Percentiles rank a stretch among this genome's conserved stretches.
These are phyloP conservation scores for Ophion ellenae DNA, from an alignment of 2,888 invertebrate species.

Conservation along the genomic window DNA sequence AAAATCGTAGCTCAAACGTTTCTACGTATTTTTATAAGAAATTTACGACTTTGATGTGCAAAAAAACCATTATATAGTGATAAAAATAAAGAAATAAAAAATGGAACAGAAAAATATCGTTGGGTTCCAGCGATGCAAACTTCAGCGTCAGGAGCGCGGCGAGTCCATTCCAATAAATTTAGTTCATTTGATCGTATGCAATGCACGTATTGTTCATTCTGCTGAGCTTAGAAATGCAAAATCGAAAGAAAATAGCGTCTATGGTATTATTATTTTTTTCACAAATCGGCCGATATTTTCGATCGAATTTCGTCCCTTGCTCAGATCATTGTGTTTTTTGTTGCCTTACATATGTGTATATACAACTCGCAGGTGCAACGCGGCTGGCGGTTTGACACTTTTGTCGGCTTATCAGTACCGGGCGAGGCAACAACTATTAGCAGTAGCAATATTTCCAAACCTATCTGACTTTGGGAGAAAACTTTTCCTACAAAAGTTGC, in stretches of 20 bases:
- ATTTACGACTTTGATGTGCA: too few relatives aligned
- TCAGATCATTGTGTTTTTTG: not conserved
- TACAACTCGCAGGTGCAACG: not conserved
- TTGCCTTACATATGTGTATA: not conserved
- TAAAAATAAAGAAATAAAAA: too few relatives aligned
- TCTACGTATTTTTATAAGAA: too few relatives aligned
- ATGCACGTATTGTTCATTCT: not conserved
- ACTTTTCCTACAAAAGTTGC: too few relatives aligned
- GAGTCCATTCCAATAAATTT: not conserved
- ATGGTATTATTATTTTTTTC: not conserved
- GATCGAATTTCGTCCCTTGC: not conserved
- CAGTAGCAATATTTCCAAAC: too few relatives aligned
- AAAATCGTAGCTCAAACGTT: too few relatives aligned
- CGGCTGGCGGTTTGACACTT: not conserved
- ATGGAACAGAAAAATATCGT: too few relatives aligned
- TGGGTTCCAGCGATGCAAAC: too few relatives aligned
- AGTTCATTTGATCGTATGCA: not conserved
- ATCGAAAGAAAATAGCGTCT: not conserved
- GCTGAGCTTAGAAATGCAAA: not conserved
- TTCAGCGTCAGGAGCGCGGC: not conserved
- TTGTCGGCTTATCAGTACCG: not conserved
- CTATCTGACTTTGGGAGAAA: too few relatives aligned
- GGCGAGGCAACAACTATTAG: too few relatives aligned
- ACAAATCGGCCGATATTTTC: not conserved
- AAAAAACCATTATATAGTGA: too few relatives aligned